Base-by-base conservation (phyloP, 2,797 vertebrate species). In the Tragopan temminckii region DNA sequence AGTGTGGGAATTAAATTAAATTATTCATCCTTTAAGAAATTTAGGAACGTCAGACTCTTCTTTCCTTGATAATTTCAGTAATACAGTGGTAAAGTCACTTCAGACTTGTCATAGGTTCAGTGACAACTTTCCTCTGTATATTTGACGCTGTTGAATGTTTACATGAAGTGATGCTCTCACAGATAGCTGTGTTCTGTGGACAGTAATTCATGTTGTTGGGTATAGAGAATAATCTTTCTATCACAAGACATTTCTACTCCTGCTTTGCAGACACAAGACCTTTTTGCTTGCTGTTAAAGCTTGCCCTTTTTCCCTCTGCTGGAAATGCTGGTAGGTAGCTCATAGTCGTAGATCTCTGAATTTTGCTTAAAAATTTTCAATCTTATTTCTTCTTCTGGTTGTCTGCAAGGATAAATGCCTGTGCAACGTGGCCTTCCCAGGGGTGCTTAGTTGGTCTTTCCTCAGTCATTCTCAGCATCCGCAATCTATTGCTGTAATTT, bases 11-110 rank as follows among this genome's bases (percentile, higher is more conserved):
- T 96, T 93, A 90, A 93, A 91, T 67, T 52, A 92, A 96, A 89
- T 93, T 96, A 95, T 95, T 94, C 90, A 95, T 96, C 92, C 86
- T 95, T 93, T 94, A 91, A 96, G 95, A 94, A 96, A 94, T 95
- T 89, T 89, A 92, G 72, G 33, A 62, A 18, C 3, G 3, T 93
- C 84, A 85, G 63, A 63, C 63, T 89, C 52, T 87, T 93, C 86
- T 57, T 59, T 78, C 55, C 58, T 61, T 74, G 70, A n/a, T 93
- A 63, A 83, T 61, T 90, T 95, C 62, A 19, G 55, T 63, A 94
- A 89, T 80, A 20, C 2, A 0, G 13, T 11, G 55, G 27, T 40
- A 75, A 94, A 94, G 58, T 62, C 45, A 58, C 90, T 93, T 89
- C 81, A 85, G 9, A 40, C 31, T 45, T 67, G 62, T 85, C 72